These are phyloP conservation scores for Ceramica pisi DNA, from an alignment of 2,888 invertebrate genomes.

Conservation along the genomic window DNA sequence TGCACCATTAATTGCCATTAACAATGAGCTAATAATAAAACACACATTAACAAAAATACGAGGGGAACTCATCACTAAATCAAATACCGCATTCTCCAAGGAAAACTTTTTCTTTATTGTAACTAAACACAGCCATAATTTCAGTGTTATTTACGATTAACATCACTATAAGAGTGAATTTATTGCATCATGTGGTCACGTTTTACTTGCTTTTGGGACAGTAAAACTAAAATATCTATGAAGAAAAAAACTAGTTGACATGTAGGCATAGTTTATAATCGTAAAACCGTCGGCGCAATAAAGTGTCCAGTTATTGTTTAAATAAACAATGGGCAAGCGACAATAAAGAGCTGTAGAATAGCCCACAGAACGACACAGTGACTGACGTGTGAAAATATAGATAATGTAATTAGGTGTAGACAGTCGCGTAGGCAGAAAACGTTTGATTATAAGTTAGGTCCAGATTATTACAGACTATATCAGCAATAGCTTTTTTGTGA, in stretches of 20 bases:
- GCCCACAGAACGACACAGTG: slow-evolving; percentile 81
- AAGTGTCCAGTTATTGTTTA: slow-evolving; percentile 88
- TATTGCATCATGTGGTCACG: slow-evolving; percentile 75
- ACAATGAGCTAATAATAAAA: slow-evolving; percentile 61
- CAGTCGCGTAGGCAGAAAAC: slow-evolving; percentile 49
- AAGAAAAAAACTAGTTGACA: slow-evolving; percentile 71
- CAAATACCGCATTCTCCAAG: slow-evolving; percentile 70
- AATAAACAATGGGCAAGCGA: slow-evolving; percentile 87
- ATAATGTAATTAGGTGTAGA: slow-evolving; percentile 65
- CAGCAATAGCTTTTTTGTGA: no score
- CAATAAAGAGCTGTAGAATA: slow-evolving; percentile 84
- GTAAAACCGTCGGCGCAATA: slow-evolving; percentile 84
- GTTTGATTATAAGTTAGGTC: no score
- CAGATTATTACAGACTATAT: no score
- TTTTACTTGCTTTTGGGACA: slow-evolving; percentile 72
- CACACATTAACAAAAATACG: slow-evolving; percentile 62
- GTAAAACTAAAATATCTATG: slow-evolving; percentile 77
- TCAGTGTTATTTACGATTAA: slow-evolving; percentile 72
- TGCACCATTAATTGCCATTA: slow-evolving; percentile 58
- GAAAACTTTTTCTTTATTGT: slow-evolving; percentile 70
- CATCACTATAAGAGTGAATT: slow-evolving; percentile 76
- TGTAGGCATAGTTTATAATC: slow-evolving; percentile 81
- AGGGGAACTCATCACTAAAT: slow-evolving; percentile 66
- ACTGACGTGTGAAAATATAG: slow-evolving; percentile 84
- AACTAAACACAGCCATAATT: slow-evolving; percentile 72